Base-by-base conservation (phyloP, 2,113 vertebrate species). In the Pionites leucogaster region DNA sequence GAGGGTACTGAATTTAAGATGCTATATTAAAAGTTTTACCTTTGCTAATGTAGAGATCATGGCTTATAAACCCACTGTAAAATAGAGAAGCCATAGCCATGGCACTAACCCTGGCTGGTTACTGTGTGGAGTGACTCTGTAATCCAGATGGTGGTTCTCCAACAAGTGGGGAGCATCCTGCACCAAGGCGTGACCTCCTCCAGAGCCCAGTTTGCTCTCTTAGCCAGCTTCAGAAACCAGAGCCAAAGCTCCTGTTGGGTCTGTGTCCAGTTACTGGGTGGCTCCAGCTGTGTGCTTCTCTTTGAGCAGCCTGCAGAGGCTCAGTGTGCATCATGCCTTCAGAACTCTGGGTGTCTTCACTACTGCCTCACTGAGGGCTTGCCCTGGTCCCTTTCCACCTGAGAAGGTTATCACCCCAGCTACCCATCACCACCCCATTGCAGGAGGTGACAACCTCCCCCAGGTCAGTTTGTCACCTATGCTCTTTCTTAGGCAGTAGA, bases 111-210 rank as follows among this genome's bases (percentile, higher is more conserved):
- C 37, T 4, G 2, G 25, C 19, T 77, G 64, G 5, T 44, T 77
- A 35, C 42, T 89, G 52, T 1, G 0, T 24, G 25, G 17, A 6
- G 22, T 63, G 31, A 42, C 59, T 37, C 27, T 19, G 17, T 31
- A 71, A 67, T 42, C 57, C 37, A 29, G 47, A 10, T 22, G 31
- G 31, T 37, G 16, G 13, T 31, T 52, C 33, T 75, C 70, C 14
- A 71, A 5, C 19, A 75, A 12, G 23, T 33, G 22, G 17, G 20
- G 5, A 81, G 27, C 68, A 39, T 44, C 59, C 60, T 77, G 23
- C 4, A 2, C 42, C 70, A 41, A 49, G 28, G 23, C 2, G 1
- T 5, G 0, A 28, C 37, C 50, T 64, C 24, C 42, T 86, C 16
- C 29, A 50, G 23, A 50, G 33, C 35, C 33, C 22, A 6, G 17